Evolutionary conservation across 2,888 invertebrate genomes (phyloP).

Genomic region (Ypsolopha sequella): DNA sequence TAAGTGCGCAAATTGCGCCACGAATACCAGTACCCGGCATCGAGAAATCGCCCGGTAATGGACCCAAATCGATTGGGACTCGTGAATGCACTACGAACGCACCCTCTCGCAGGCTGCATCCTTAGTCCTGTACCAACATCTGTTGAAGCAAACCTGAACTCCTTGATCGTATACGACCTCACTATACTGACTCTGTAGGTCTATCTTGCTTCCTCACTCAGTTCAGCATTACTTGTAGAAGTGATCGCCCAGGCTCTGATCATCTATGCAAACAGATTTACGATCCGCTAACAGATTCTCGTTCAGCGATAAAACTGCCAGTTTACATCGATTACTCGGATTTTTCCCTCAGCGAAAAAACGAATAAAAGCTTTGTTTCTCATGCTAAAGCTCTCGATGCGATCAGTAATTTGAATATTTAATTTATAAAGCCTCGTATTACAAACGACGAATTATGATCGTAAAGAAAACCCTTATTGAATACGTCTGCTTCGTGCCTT

Average conservation of each 20-base stretch:
- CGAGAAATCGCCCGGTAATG: constrained; percentile 47
- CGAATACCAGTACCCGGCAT: constrained; percentile 43
- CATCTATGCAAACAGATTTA: constrained; percentile 27
- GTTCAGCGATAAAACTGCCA: constrained; percentile 13
- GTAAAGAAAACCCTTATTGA: constrained; percentile 1
- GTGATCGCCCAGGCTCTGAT: not conserved
- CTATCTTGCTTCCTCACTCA: no score
- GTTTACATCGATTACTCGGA: constrained; percentile 5
- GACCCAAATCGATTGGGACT: constrained; percentile 45
- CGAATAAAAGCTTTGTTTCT: not conserved
- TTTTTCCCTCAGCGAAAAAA: not conserved
- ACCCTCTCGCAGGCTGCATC: constrained; percentile 11
- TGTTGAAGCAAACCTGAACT: no score
- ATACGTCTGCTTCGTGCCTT: not conserved
- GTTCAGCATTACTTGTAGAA: no score
- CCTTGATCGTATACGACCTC: no score
- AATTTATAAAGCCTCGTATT: not conserved
- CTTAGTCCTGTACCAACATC: not conserved
- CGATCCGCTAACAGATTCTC: constrained; percentile 33
- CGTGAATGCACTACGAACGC: constrained; percentile 14
- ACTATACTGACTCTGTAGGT: no score
- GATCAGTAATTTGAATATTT: constrained; percentile 3
- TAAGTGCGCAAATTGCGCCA: constrained; percentile 53
- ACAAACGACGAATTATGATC: not conserved
- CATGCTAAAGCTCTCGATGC: not conserved